Conservation (phyloP, 2,113 vertebrate species). For the Platichthys stellatus region DNA sequence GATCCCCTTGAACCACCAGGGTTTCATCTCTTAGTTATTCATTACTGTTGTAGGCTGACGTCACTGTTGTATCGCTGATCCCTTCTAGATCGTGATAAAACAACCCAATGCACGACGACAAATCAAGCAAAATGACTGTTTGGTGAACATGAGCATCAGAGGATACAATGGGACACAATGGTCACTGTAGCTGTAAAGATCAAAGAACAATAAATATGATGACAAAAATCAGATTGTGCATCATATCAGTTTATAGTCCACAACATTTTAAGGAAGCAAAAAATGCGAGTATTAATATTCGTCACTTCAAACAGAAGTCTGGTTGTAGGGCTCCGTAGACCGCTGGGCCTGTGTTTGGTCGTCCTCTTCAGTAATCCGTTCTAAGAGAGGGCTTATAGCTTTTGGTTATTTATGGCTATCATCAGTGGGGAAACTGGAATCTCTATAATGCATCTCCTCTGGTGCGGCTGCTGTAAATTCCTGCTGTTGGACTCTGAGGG, state of each 20-base stretch:
- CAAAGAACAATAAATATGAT: no score
- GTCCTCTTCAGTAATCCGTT: not conserved
- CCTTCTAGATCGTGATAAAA: not conserved
- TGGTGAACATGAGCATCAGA: not conserved
- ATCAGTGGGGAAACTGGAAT: not conserved
- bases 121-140: not conserved
- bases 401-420: not conserved
- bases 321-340: no score
- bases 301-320: not conserved
- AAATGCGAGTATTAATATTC: not conserved
- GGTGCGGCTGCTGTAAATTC: not conserved
- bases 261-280: not conserved
- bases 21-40: conserved; percentile 13
- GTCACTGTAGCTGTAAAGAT: not conserved
- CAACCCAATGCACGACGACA: not conserved
- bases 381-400: not conserved
- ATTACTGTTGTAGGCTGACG: not conserved
- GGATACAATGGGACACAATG: no score
- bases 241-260: no score
- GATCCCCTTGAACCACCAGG: conserved; percentile 7
- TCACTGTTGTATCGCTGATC: not conserved
- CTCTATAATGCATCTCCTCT: not conserved
- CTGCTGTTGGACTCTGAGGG: not conserved
- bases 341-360: not conserved
- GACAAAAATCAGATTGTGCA: no score